Evolutionary conservation across 2,797 vertebrate genomes (phyloP).

Genomic region (Gymnothorax javanicus): DNA sequence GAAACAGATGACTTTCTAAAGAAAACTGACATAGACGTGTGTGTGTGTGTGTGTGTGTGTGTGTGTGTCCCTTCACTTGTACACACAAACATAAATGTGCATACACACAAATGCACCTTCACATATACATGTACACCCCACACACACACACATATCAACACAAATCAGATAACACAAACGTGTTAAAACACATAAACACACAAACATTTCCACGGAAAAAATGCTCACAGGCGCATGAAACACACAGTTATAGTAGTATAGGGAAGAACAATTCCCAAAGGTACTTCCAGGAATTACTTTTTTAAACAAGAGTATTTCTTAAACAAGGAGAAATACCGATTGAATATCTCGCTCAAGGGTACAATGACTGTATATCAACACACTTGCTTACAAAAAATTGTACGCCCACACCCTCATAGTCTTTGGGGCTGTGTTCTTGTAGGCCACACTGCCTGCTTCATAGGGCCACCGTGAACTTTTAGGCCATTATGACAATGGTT

Average conservation of each 20-base stretch:
- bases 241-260: neutral
- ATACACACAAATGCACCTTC: slow-evolving; percentile 42
- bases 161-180: slow-evolving; percentile 22
- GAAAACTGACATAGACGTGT: too few species aligned
- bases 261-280: neutral
- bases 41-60: too few species aligned
- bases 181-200: too few species aligned
- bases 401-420: slow-evolving; percentile 15
- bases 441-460: neutral
- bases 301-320: neutral
- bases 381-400: neutral
- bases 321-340: neutral
- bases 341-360: neutral
- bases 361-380: neutral
- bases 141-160: slow-evolving; percentile 3
- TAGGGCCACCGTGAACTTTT: slow-evolving; percentile 55
- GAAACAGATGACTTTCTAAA: slow-evolving; percentile 70
- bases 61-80: too few species aligned
- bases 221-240: neutral
- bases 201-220: neutral
- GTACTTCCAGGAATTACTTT: neutral
- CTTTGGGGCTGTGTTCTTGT: neutral
- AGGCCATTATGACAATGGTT: slow-evolving; percentile 54
- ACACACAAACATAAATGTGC: slow-evolving; percentile 30
- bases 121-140: neutral